These are phyloP conservation scores for Ctenoplectra terminalis DNA, from an alignment of 1,140 invertebrate species.

Conservation along the genomic window DNA sequence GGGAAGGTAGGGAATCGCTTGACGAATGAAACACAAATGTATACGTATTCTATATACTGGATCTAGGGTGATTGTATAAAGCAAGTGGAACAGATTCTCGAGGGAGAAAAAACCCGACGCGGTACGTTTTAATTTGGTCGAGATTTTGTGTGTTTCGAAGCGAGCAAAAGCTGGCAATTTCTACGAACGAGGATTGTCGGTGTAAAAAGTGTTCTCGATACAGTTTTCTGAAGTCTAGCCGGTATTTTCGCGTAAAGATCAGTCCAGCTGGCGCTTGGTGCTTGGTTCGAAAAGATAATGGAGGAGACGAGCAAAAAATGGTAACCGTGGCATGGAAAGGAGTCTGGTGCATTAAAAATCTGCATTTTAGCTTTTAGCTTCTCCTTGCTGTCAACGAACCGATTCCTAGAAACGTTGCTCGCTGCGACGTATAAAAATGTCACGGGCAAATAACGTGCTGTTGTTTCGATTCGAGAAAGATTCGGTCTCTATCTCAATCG, in stretches of 20 bases:
- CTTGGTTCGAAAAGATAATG: neutral
- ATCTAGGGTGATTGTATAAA: constrained; percentile 1
- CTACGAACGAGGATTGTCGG: no score
- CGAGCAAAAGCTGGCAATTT: neutral
- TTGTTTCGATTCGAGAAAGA: neutral
- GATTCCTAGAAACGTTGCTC: neutral
- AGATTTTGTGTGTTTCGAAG: neutral
- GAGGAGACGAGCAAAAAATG: neutral
- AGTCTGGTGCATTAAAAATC: constrained; percentile 10
- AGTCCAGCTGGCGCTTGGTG: neutral
- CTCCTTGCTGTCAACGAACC: neutral
- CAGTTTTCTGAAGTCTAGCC: neutral
- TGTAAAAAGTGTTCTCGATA: neutral
- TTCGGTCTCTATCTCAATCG: neutral
- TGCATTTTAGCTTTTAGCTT: neutral
- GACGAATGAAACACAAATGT: constrained; percentile 22
- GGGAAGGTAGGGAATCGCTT: constrained; percentile 9
- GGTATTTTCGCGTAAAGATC: neutral
- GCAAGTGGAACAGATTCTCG: neutral
- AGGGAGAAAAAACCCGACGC: no score
- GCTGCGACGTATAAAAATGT: neutral
- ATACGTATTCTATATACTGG: neutral
- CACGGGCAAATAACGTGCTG: neutral
- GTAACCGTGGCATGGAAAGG: neutral
- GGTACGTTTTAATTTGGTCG: neutral